A percentile compares a stretch with the other conserved stretches of the same genome.
Conservation (phyloP, 2,797 vertebrate species). For the Odontamblyopus rebecca region DNA sequence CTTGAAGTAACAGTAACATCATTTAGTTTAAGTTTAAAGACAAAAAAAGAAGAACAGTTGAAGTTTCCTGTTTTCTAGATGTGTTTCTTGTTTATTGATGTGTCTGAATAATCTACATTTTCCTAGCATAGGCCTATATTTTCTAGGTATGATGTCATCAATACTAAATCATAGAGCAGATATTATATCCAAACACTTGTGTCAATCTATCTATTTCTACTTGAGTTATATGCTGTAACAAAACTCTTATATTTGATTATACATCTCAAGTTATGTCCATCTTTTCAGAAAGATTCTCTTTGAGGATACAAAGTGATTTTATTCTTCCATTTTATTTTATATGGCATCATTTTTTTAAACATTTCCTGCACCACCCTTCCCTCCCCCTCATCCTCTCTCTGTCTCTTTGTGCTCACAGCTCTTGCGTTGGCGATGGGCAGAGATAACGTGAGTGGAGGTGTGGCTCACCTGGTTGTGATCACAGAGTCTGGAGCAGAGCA, state of each 20-base stretch:
- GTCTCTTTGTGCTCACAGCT: slow-evolving; percentile 65
- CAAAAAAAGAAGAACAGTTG: background rate
- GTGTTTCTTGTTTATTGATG: background rate
- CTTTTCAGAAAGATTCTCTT: background rate
- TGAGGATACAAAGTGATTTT: no score
- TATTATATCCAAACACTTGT: background rate
- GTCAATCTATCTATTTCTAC: background rate
- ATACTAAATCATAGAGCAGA: background rate
- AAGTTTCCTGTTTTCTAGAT: background rate
- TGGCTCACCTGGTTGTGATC: slow-evolving; percentile 82
- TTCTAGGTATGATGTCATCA: no score
- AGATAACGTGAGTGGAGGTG: slow-evolving; percentile 87
- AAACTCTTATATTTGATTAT: background rate
- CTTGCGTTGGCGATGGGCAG: slow-evolving; percentile 84
- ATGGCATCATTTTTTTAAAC: no score
- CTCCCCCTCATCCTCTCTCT: background rate
- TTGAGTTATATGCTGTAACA: background rate
- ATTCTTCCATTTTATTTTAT: no score
- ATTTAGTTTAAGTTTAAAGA: background rate
- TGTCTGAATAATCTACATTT: background rate
- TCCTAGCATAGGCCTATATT: background rate
- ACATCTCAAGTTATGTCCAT: background rate
- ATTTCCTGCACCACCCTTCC: no score
- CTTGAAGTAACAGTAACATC: background rate
- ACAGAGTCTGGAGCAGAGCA: slow-evolving; percentile 79